These are phyloP conservation scores for Ichneumoninae sp. DNA, from an alignment of 2,888 invertebrate species.

Conservation along the genomic window DNA sequence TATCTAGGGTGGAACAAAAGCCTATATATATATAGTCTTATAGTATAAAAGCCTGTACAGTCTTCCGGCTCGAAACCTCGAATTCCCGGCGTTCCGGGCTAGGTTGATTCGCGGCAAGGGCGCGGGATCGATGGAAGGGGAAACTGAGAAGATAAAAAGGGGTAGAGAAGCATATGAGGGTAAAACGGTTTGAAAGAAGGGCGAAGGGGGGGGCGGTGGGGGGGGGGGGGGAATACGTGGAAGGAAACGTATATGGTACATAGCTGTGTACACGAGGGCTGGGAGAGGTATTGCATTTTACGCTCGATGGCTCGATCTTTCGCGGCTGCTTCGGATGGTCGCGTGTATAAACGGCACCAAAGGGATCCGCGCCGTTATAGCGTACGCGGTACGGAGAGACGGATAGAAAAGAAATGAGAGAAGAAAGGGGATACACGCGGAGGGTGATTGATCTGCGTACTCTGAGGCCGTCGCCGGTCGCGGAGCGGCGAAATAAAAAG, in stretches of 20 bases:
- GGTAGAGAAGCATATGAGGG: slow-evolving; percentile 14
- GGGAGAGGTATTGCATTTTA: slow-evolving; percentile 72
- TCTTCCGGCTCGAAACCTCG: background rate
- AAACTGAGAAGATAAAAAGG: slow-evolving; percentile 3
- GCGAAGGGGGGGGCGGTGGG: background rate
- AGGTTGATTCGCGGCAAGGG: background rate
- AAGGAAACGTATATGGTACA: background rate
- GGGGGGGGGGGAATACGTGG: background rate
- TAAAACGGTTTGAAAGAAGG: slow-evolving; percentile 10
- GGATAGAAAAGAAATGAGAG: slow-evolving; percentile 25
- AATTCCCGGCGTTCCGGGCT: slow-evolving; percentile 5
- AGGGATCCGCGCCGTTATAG: slow-evolving; percentile 33
- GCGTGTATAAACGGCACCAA: slow-evolving; percentile 45
- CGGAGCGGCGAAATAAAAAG: slow-evolving; percentile 44
- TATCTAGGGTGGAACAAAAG: background rate
- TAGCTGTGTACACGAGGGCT: slow-evolving; percentile 45
- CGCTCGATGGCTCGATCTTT: slow-evolving; percentile 68
- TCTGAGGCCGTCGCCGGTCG: slow-evolving; percentile 28
- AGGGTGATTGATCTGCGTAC: slow-evolving; percentile 71
- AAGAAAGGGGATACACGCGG: slow-evolving; percentile 28
- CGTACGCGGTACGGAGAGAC: slow-evolving; percentile 8
- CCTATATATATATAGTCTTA: background rate
- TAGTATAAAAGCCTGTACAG: too few species aligned
- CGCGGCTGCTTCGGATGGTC: slow-evolving; percentile 47
- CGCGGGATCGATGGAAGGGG: background rate